Evolutionary conservation across 2,113 vertebrate species (phyloP).

Genomic region (Eretmochelys imbricata): DNA sequence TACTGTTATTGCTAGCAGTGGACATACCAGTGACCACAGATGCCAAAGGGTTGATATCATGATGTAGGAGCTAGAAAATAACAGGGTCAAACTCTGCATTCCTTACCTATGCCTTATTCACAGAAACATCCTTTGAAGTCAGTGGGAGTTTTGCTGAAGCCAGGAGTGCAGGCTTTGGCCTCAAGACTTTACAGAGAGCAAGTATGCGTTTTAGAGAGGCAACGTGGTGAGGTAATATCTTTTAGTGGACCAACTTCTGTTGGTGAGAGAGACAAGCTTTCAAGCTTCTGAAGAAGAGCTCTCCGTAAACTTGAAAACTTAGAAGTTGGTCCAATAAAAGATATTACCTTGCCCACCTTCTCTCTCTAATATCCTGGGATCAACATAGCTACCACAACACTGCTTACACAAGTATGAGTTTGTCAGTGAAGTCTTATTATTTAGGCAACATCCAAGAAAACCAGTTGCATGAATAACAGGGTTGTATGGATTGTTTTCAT

Average conservation of each 20-base stretch:
- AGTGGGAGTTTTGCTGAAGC: not conserved
- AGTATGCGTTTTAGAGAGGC: constrained; percentile 4
- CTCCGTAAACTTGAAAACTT: not conserved
- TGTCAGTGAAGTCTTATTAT: constrained; percentile 57
- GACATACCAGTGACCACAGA: not conserved
- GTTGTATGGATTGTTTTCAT: constrained; percentile 73
- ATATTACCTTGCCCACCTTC: not conserved
- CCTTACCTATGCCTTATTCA: not conserved
- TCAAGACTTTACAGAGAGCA: constrained; percentile 37
- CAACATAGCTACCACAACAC: not conserved
- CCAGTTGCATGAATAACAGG: constrained; percentile 63
- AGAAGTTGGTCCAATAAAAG: not conserved
- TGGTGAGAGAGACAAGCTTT: not conserved
- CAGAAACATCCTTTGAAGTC: not conserved
- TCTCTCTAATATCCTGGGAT: not conserved
- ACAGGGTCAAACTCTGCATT: not conserved
- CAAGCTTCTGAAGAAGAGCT: not conserved
- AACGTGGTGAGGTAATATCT: not conserved
- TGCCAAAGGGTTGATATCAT: not conserved
- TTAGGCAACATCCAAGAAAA: constrained; percentile 63
- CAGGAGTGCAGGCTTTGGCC: not conserved
- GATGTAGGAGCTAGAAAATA: not conserved
- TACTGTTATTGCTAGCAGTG: not conserved
- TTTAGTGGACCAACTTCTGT: not conserved
- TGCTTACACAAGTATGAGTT: not conserved